A percentile compares a stretch with the other conserved stretches of the same genome.
These are phyloP conservation scores for Melieria picta DNA, from an alignment of 2,888 invertebrate species.

Conservation along the genomic window DNA sequence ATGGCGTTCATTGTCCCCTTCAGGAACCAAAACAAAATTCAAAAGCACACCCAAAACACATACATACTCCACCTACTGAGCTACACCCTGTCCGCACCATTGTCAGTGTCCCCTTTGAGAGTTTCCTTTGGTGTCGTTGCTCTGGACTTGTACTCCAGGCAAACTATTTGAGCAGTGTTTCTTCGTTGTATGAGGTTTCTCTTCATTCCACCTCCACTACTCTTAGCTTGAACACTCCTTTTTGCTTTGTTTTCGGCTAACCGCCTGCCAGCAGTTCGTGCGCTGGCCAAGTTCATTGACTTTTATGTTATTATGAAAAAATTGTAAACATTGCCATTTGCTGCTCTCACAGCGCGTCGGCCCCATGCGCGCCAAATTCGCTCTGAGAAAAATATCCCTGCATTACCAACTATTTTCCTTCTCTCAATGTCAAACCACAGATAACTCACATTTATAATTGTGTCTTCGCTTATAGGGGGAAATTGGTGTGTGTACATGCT, in stretches of 20 bases:
- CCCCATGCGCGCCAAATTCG: too few species aligned
- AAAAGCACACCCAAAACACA: conserved; percentile 24
- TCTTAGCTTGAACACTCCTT: background rate
- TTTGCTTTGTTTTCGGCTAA: conserved; percentile 14
- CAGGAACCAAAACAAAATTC: conserved; percentile 42
- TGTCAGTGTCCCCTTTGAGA: background rate
- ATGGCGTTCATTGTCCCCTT: conserved; percentile 38
- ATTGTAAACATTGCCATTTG: conserved; percentile 30
- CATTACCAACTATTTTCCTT: too few species aligned
- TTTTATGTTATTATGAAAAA: conserved; percentile 27
- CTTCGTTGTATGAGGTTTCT: background rate
- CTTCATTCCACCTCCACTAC: background rate
- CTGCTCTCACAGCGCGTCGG: background rate
- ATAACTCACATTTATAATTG: too few species aligned
- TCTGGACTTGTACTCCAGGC: too few species aligned
- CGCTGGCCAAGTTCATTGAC: conserved; percentile 34
- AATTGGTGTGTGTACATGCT: too few species aligned
- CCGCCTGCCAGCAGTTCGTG: background rate
- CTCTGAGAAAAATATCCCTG: too few species aligned
- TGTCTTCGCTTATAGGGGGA: too few species aligned
- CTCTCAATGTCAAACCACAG: too few species aligned
- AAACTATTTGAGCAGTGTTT: too few species aligned
- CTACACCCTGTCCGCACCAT: background rate
- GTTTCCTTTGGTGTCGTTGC: background rate
- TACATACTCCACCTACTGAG: background rate